phyloP scores from a whole-genome alignment of 2,888 invertebrate genomes.

The Erynnis tages region DNA sequence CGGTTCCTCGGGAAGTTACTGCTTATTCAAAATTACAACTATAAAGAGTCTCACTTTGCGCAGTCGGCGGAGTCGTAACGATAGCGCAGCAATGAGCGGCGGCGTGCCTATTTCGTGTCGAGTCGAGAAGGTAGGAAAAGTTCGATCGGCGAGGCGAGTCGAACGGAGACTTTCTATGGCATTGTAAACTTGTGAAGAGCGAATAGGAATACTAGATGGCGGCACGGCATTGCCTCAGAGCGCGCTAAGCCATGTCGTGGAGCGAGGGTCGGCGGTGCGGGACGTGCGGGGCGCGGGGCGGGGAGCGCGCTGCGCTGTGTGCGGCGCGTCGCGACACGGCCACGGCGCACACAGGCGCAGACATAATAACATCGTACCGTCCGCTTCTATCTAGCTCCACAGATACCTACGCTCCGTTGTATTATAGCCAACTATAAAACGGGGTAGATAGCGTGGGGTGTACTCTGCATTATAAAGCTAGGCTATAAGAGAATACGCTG shows the following conservation, averaged over 20 bases:
- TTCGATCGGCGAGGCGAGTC: conserved; percentile 72
- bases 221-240: conserved; percentile 77
- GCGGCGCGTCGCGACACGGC: conserved; percentile 44
- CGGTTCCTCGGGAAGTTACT: conserved; percentile 52
- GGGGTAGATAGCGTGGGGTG: conserved; percentile 67
- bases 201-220: conserved; percentile 77
- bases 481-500: conserved; percentile 36
- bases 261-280: conserved; percentile 47
- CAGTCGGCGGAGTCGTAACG: conserved; percentile 30
- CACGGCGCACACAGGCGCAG: conserved; percentile 52
- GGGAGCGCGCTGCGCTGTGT: conserved; percentile 44
- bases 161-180: conserved; percentile 78
- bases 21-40: conserved; percentile 69
- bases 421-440: conserved; percentile 61
- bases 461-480: conserved; percentile 54
- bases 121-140: conserved; percentile 73
- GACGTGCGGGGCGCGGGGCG: conserved; percentile 39
- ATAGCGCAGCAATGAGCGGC: conserved; percentile 30
- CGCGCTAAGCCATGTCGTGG: conserved; percentile 66
- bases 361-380: conserved; percentile 67
- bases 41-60: conserved; percentile 52
- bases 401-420: conserved; percentile 63
- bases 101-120: conserved; percentile 29
- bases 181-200: conserved; percentile 78
- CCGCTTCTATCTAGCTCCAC: conserved; percentile 68